Evolutionary conservation across 2,113 vertebrate species (phyloP), one percentile per base, ranked within the genome.

Genomic region (Gasterosteus nipponicus): DNA sequence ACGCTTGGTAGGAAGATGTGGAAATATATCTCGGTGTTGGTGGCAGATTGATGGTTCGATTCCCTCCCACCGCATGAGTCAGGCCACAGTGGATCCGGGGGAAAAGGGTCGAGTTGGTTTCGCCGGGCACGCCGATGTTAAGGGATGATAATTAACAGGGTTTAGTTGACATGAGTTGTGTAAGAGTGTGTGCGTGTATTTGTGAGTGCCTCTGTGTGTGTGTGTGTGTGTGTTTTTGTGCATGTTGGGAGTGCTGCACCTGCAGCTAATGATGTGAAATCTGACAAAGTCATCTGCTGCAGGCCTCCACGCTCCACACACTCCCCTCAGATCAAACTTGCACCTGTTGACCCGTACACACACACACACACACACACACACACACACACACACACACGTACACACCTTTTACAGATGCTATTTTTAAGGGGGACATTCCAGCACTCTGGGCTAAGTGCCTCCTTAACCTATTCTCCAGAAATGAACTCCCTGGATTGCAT

Each of bases 201-300:
- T 29, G 53, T 14, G 53, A 16, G 67, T 58, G 69, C 44, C 38
- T 58, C 54, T 59, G 61, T 78, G 44, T 77, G 69, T 53, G 56
- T 54, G 42, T 67, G 75, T 64, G 71, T 49, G 38, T 61, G 58
- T 57, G 62, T 78, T 38, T 78, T 67, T 31, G 67, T 41, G 66
- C 62, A 44, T 69, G 78, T 80, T 88, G 87, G 82, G 91, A 92
- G 85, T 66, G 72, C 67, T 84, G 91, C 92, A 93, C 91, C 92
- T 93, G 91, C 86, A 82, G 61, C 84, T 86, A 90, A 87, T 87
- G 85, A 88, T 88, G 83, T 85, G 82, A 92, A 90, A 79, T 59
- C 73, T 51, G 69, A 39, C 80, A 75, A 74, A 76, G 77, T 86
- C 73, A 61, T 83, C 81, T 75, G 76, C 81, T 61, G 70, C 51